phyloP scores from a whole-genome alignment of 2,888 invertebrate genomes.

The Melinaea marsaeus region DNA sequence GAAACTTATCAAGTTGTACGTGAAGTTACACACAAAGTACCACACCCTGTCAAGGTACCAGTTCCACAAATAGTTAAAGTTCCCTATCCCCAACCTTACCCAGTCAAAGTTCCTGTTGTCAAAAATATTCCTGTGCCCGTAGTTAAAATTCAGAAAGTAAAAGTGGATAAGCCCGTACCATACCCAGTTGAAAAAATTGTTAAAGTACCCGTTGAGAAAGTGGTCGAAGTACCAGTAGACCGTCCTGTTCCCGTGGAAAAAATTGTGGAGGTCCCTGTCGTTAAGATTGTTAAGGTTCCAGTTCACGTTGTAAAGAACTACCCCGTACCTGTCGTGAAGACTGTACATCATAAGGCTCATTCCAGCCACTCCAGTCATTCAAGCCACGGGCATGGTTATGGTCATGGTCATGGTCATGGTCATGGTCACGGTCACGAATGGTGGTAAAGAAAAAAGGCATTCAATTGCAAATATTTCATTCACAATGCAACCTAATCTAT shows the following conservation, averaged over 20 bases:
- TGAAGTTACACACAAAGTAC: constrained; percentile 75
- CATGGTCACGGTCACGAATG: constrained; percentile 37
- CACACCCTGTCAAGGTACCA: constrained; percentile 75
- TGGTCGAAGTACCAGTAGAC: constrained; percentile 75
- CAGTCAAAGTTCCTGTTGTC: constrained; percentile 75
- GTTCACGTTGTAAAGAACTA: constrained; percentile 65
- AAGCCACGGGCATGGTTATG: constrained; percentile 37
- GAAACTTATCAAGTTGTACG: constrained; percentile 64
- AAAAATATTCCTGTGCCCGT: constrained; percentile 77
- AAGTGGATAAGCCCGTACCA: constrained; percentile 78
- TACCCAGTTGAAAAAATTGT: constrained; percentile 79
- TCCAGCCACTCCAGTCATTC: constrained; percentile 38
- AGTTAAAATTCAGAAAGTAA: constrained; percentile 74
- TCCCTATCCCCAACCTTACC: constrained; percentile 78
- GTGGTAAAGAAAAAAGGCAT: constrained; percentile 37
- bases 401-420: constrained; percentile 14
- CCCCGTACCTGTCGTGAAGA: constrained; percentile 66
- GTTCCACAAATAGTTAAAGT: constrained; percentile 74
- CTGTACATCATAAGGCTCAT: constrained; percentile 64
- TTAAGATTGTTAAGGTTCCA: constrained; percentile 71
- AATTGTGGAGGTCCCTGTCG: constrained; percentile 73
- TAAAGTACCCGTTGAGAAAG: constrained; percentile 76
- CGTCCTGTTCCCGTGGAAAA: constrained; percentile 75
- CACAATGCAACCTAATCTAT: constrained; percentile 51
- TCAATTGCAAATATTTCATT: constrained; percentile 33